Evolutionary conservation across 2,888 invertebrate species (phyloP), one percentile per base, ranked within the genome.

Genomic region (Norana najaformis): DNA sequence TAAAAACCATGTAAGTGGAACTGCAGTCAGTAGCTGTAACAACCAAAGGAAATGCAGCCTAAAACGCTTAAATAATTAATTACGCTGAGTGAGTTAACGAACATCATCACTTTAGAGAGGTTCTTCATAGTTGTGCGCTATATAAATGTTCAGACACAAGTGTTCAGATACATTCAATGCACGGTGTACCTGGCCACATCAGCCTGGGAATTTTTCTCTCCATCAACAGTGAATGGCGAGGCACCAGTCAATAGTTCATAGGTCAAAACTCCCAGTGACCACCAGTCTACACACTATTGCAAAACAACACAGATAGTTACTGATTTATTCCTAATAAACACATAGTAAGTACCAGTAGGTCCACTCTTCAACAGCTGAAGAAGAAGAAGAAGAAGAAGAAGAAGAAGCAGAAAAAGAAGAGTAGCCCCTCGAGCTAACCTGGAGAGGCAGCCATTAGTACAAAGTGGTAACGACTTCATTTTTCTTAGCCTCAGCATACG

Each of bases 181-280:
- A n/a, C n/a, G n/a, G 69, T n/a, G 88, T 53, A 92, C 95, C 96
- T 96, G 53, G 98, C 98, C 94, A 99, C 98, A 95, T 99, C 98
- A 93, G 97, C 97, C 95, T 98, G 98, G 1, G 97, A 97, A 95
- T 98, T 98, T 94, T 96, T 97, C 94, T 98, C 98, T 38, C 98
- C 98, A 93, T 98, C 98, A 0, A 98, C 97, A 18, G 99, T 98
- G 92, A 99, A 99, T 5, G 99, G 99, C 0, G 98, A 98, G 16
- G 98, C 98, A 90, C 99, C 99, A 0, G 98, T 99, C 90, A 99
- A 95, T 88, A 99, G 96, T 95, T 99, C 99, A 96, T 98, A 99
- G 0, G 98, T 98, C 88, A 99, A 95, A 3, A 99, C 98, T 16
- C 98, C 98, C 16, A 99, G 97, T 47, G 98, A 98, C 99, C 99